Percentiles rank a stretch among this genome's conserved stretches.
Evolutionary conservation across 2,888 invertebrate species (phyloP).

Genomic region (Mayetiola destructor): DNA sequence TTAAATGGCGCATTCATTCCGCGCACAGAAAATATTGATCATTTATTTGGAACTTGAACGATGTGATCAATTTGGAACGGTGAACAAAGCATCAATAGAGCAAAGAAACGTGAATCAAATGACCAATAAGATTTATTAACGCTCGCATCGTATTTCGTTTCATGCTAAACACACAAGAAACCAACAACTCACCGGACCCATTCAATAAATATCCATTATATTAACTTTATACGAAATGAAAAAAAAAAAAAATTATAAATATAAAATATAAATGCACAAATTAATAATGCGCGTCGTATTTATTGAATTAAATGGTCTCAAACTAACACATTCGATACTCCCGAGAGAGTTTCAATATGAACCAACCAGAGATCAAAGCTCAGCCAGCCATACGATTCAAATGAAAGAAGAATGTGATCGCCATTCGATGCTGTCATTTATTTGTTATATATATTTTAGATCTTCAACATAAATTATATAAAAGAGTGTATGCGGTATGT

Average conservation of each 20-base stretch:
- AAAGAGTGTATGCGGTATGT: no score
- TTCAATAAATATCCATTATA: background rate
- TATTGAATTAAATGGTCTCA: slow-evolving; percentile 12
- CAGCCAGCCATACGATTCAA: no score
- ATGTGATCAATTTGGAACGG: no score
- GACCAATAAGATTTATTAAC: background rate
- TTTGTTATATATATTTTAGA: slow-evolving; percentile 10
- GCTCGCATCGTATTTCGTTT: slow-evolving; percentile 6
- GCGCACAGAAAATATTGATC: background rate
- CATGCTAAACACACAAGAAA: no score
- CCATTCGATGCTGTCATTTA: slow-evolving; percentile 2
- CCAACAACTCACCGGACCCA: background rate
- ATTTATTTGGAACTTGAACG: no score
- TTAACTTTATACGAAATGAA: background rate
- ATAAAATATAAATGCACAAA: background rate
- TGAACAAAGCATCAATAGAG: background rate
- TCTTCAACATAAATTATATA: slow-evolving; percentile 13
- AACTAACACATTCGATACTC: slow-evolving; percentile 9
- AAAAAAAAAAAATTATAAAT: background rate
- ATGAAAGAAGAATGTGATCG: background rate
- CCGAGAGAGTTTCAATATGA: background rate
- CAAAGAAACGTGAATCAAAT: background rate
- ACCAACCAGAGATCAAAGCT: no score
- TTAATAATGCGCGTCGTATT: slow-evolving; percentile 12
- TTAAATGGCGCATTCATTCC: background rate